A percentile compares a stretch with the other conserved stretches of the same genome.
These are phyloP conservation scores for Festucalex cinctus DNA, from an alignment of 2,113 vertebrate species.

Conservation along the genomic window DNA sequence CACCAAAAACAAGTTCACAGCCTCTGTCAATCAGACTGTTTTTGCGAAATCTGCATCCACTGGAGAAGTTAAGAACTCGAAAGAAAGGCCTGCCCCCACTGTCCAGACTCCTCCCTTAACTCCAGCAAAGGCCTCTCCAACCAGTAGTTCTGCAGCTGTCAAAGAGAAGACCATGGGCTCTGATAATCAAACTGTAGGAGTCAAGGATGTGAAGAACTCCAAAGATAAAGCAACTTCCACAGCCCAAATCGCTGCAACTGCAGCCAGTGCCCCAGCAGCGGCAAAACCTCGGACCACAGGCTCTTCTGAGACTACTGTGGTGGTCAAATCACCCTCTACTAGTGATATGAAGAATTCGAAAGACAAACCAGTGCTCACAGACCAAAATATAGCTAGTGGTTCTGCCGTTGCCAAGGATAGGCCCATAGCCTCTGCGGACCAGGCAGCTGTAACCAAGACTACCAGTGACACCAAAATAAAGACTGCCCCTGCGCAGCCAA, in stretches of 20 bases:
- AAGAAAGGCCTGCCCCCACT: slow-evolving; percentile 31
- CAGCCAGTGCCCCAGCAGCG: background rate
- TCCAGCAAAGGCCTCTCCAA: slow-evolving; percentile 19
- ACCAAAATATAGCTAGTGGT: slow-evolving; percentile 6
- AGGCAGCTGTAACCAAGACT: slow-evolving; percentile 22
- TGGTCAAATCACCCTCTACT: slow-evolving; percentile 19
- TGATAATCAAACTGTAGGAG: slow-evolving; percentile 40
- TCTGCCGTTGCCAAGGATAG: slow-evolving; percentile 27
- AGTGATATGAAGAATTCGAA: slow-evolving; percentile 38
- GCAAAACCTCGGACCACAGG: slow-evolving; percentile 33
- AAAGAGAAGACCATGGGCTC: slow-evolving; percentile 39
- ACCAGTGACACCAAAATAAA: slow-evolving; percentile 42
- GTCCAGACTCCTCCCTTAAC: slow-evolving; percentile 15
- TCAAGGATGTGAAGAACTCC: slow-evolving; percentile 35
- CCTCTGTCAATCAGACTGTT: slow-evolving; percentile 41
- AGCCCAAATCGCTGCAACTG: slow-evolving; percentile 20
- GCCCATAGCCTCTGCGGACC: slow-evolving; percentile 18
- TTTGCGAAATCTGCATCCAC: slow-evolving; percentile 20
- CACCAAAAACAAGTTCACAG: slow-evolving; percentile 37
- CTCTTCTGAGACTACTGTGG: slow-evolving; percentile 38
- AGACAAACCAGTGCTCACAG: slow-evolving; percentile 30
- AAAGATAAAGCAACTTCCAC: slow-evolving; percentile 41
- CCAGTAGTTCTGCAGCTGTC: background rate
- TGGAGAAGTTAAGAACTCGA: slow-evolving; percentile 36
- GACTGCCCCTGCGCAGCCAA: slow-evolving; percentile 32